phyloP scores from a whole-genome alignment of 2,113 vertebrate species.

The Barnardius zonarius region DNA sequence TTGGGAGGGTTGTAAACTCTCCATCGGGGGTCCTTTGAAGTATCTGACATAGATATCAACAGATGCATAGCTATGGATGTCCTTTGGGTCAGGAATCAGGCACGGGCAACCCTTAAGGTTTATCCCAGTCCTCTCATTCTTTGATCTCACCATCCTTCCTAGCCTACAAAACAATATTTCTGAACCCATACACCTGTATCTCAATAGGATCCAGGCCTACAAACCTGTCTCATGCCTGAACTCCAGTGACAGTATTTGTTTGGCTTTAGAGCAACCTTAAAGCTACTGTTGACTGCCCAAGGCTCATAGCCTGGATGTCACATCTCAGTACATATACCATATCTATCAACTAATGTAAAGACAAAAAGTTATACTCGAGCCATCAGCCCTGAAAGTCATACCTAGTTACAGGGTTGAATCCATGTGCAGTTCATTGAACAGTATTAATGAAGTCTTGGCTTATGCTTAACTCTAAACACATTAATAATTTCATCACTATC shows the following conservation, averaged over 20 bases:
- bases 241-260: background rate
- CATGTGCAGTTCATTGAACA: background rate
- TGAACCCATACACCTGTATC: background rate
- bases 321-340: background rate
- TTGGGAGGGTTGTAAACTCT: background rate
- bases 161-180: background rate
- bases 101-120: background rate
- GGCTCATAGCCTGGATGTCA: background rate
- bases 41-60: background rate
- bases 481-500: conserved; percentile 45
- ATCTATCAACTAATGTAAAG: background rate
- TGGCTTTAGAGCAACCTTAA: background rate
- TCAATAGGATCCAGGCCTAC: background rate
- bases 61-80: background rate
- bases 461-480: conserved; percentile 41
- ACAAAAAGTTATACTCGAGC: background rate
- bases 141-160: background rate
- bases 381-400: background rate
- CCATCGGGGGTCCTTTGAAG: background rate
- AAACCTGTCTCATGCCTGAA: background rate
- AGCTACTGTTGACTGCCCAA: background rate
- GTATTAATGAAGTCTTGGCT: conserved; percentile 31
- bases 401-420: background rate
- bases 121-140: background rate
- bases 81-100: background rate